phyloP scores from a whole-genome alignment of 2,888 invertebrate genomes.

The Caenorhabditis uteleia region DNA sequence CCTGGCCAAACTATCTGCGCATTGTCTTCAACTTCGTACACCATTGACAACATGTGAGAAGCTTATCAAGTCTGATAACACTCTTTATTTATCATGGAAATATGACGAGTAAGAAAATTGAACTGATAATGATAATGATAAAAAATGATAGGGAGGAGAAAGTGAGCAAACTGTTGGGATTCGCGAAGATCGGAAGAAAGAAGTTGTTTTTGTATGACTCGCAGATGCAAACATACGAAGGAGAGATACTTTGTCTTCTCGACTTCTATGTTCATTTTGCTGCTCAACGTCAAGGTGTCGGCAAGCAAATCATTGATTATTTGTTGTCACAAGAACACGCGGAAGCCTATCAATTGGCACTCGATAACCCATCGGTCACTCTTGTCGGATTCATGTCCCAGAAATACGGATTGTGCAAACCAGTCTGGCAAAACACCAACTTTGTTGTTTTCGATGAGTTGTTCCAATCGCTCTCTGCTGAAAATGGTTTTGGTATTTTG shows the following conservation, averaged over 20 bases:
- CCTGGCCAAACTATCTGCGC: constrained; percentile 54
- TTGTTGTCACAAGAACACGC: constrained; percentile 76
- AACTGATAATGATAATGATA: not conserved
- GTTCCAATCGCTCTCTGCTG: constrained; percentile 72
- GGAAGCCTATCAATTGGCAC: constrained; percentile 76
- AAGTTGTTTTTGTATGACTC: constrained; percentile 79
- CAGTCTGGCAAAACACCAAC: constrained; percentile 85
- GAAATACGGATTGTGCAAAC: constrained; percentile 79
- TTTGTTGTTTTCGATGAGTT: constrained; percentile 86
- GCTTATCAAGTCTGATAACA: constrained; percentile 55
- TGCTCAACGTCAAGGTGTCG: constrained; percentile 84
- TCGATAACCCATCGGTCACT: constrained; percentile 90
- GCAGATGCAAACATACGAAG: constrained; percentile 61
- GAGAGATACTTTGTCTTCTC: constrained; percentile 83
- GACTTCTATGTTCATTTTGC: constrained; percentile 89
- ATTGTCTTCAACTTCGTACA: constrained; percentile 47
- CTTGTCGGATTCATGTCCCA: constrained; percentile 84
- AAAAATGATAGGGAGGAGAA: constrained; percentile 45
- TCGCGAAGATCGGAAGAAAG: constrained; percentile 88
- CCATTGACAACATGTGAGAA: constrained; percentile 57
- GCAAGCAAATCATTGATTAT: constrained; percentile 83
- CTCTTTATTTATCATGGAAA: constrained; percentile 61
- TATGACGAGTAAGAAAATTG: constrained; percentile 49
- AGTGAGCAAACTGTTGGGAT: constrained; percentile 75
- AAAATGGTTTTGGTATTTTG: constrained; percentile 26